Base-by-base conservation (phyloP, 2,797 vertebrate genomes). In the Rhynchonycteris naso region DNA sequence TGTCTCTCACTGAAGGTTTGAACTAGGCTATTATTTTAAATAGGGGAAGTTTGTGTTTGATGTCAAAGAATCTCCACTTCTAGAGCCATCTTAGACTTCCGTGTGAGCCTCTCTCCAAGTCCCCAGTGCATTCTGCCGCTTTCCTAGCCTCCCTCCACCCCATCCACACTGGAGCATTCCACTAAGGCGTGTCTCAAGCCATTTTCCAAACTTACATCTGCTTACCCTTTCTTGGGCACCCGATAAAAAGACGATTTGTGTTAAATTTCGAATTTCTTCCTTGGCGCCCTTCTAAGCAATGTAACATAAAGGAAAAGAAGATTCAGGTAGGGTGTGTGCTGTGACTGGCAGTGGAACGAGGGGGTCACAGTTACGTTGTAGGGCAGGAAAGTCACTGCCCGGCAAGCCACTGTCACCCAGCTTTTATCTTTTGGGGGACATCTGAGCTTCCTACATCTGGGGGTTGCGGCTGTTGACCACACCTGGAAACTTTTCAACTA, bases 321-420 rank as follows among this genome's bases (percentile, higher is more conserved):
- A 16, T 0, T 33, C 83, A 72, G 38, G 63, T n/a, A 52, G 30
- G 56, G 15, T 14, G 2, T 26, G n/a, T 15, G 59, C 1, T 26
- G n/a, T 15, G 59, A 18, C 38, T 0, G 1, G n/a, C 28, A 63
- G n/a, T 3, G 7, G 35, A 14, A 21, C 28, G 5, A 21, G 50
- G 65, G 35, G 11, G 6, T 30, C 63, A 66, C 22, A 28, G 59
- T 33, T 26, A 78, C 22, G 19, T 75, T 28, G 19, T 1, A n/a
- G n/a, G 19, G 16, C 16, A 80, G 30, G 24, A 74, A 63, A 52
- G n/a, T 43, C 35, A 74, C 19, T 22, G 5, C 7, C 61, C 19
- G 63, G 35, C 26, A 59, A 21, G 30, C 52, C 66, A 59, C 33
- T 28, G 8, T 38, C 24, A 52, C 21, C 5, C 10, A 4, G 21